phyloP scores from a whole-genome alignment of 1,140 invertebrate genomes.

The Drosophila elegans region DNA sequence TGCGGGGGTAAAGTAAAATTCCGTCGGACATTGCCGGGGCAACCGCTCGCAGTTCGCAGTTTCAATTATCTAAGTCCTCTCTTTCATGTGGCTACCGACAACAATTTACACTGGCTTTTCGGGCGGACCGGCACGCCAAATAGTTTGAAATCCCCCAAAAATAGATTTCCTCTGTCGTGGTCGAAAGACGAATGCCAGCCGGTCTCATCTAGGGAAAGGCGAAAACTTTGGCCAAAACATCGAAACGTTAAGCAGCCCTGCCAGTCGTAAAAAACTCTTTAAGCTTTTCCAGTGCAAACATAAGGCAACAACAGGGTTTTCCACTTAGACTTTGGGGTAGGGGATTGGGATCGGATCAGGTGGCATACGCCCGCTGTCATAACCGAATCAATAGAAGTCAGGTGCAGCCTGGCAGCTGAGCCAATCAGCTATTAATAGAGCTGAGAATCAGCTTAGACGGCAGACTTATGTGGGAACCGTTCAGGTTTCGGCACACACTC shows the following conservation, averaged over 20 bases:
- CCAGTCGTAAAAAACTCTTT: slow-evolving; percentile 47
- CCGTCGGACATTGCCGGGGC: slow-evolving; percentile 21
- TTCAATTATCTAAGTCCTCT: slow-evolving; percentile 73
- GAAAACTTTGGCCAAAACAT: slow-evolving; percentile 26
- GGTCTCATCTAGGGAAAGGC: slow-evolving; percentile 30
- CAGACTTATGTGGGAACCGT: slow-evolving; percentile 46
- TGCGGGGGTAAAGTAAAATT: neutral
- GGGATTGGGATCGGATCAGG: slow-evolving; percentile 14
- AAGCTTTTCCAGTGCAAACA: slow-evolving; percentile 23
- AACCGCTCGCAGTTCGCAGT: slow-evolving; percentile 63
- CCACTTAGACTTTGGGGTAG: slow-evolving; percentile 55
- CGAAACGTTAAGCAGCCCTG: slow-evolving; percentile 44
- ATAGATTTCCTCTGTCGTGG: slow-evolving; percentile 64
- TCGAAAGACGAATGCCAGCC: slow-evolving; percentile 35
- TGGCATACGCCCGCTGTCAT: slow-evolving; percentile 51
- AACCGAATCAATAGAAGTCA: slow-evolving; percentile 56
- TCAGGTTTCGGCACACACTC: slow-evolving; percentile 16
- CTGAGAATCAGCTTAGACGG: slow-evolving; percentile 50
- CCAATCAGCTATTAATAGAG: slow-evolving; percentile 73
- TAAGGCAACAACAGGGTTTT: slow-evolving; percentile 57
- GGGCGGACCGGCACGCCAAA: slow-evolving; percentile 37
- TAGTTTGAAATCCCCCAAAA: slow-evolving; percentile 63
- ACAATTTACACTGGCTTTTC: slow-evolving; percentile 50
- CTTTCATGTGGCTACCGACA: slow-evolving; percentile 71
- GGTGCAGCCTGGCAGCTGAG: slow-evolving; percentile 30